Evolutionary conservation across 2,797 vertebrate species (phyloP).

Genomic region (Halcyon leucocephala): DNA sequence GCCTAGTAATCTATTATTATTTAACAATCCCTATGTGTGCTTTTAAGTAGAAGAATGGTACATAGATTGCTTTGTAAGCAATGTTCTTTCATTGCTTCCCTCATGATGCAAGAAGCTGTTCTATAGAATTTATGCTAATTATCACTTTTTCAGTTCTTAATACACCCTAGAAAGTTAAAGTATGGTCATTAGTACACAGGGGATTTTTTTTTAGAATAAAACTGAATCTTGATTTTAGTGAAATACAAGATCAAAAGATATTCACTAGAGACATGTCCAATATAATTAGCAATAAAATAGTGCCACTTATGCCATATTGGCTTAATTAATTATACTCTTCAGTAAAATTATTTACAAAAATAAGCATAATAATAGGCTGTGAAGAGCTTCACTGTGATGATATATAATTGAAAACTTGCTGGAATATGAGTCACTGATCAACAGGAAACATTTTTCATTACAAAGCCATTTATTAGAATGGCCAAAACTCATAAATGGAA

Average conservation of each 20-base stretch:
- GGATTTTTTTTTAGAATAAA: neutral
- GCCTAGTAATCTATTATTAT: neutral
- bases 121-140: constrained; percentile 24
- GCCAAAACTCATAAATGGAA: neutral
- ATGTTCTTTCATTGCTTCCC: constrained; percentile 44
- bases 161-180: neutral
- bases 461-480: neutral
- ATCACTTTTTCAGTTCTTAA: constrained; percentile 38
- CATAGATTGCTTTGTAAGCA: constrained; percentile 27
- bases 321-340: neutral
- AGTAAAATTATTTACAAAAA: neutral
- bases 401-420: neutral
- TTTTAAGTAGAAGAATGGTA: constrained; percentile 39
- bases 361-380: neutral
- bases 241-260: constrained; percentile 4
- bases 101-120: constrained; percentile 20
- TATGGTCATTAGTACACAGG: constrained; percentile 5
- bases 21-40: constrained; percentile 25
- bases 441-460: neutral
- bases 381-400: neutral
- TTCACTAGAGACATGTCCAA: neutral
- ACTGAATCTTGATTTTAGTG: neutral
- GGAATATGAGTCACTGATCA: neutral
- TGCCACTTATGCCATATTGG: neutral
- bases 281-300: constrained; percentile 28